These are phyloP conservation scores for Solenodon paradoxus DNA, from an alignment of 2,113 vertebrate species.

Conservation along the genomic window DNA sequence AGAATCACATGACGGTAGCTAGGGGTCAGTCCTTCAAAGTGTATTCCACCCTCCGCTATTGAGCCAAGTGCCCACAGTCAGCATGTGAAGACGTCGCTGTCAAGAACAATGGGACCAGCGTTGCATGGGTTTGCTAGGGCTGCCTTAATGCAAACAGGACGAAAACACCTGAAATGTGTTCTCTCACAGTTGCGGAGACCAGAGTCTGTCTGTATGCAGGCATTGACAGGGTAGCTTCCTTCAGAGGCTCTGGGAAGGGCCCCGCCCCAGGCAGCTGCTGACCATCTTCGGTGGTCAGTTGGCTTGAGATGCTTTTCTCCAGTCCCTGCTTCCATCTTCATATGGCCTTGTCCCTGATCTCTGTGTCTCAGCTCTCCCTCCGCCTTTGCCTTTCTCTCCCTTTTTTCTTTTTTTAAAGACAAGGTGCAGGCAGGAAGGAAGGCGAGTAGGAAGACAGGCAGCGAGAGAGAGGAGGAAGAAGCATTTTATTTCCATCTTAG, in stretches of 20 bases:
- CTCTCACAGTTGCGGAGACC: neutral
- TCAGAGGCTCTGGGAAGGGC: neutral
- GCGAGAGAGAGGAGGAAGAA: too few species aligned
- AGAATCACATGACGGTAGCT: too few species aligned
- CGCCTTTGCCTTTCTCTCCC: neutral
- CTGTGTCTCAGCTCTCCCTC: neutral
- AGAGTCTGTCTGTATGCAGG: neutral
- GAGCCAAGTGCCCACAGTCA: neutral
- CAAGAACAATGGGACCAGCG: neutral
- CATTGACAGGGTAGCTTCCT: too few species aligned
- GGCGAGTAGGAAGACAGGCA: too few species aligned
- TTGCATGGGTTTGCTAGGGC: too few species aligned
- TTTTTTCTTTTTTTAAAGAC: too few species aligned
- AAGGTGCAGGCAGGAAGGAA: too few species aligned
- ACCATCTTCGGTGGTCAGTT: too few species aligned
- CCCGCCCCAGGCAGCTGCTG: accelerated
- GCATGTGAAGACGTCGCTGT: neutral
- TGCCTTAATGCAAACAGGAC: neutral
- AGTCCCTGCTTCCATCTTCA: accelerated
- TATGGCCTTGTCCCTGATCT: too few species aligned
- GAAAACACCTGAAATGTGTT: neutral
- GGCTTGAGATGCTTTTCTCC: accelerated
- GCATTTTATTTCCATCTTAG: too few species aligned
- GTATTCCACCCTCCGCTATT: neutral
- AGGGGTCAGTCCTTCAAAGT: neutral